Evolutionary conservation across 53 echinoderm and acorn worm species (phyloP).

Genomic region (Astropecten irregularis): DNA sequence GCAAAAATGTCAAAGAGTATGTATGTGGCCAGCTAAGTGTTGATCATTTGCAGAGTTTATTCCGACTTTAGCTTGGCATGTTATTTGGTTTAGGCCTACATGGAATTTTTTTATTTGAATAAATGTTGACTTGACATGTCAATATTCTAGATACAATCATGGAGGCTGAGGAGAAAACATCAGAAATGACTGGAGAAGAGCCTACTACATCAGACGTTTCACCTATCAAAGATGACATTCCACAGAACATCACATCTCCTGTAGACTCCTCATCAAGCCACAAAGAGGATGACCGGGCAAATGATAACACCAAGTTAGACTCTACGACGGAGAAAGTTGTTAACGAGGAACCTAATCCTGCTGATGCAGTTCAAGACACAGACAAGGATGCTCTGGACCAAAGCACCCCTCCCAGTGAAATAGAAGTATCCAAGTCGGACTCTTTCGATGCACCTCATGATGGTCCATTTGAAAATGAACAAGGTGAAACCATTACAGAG

Average conservation of each 20-base stretch:
- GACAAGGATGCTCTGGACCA: background rate
- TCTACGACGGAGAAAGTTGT: background rate
- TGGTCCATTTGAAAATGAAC: background rate
- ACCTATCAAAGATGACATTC: background rate
- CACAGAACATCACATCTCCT: background rate
- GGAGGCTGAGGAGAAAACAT: background rate
- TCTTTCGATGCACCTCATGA: background rate
- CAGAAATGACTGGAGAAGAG: constrained; percentile 16
- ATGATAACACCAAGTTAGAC: background rate
- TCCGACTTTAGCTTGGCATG: background rate
- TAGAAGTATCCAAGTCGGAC: background rate
- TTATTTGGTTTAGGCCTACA: background rate
- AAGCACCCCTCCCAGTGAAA: background rate
- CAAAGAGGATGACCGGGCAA: background rate
- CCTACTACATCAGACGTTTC: constrained; percentile 4
- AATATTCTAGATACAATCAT: too few relatives aligned
- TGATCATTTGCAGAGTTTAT: background rate
- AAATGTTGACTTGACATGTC: too few relatives aligned
- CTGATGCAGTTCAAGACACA: background rate
- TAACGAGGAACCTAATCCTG: background rate
- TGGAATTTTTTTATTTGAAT: too few relatives aligned
- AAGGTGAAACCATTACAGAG: constrained; percentile 13
- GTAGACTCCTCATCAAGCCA: background rate
- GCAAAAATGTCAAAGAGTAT: too few relatives aligned
- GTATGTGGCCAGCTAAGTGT: too few relatives aligned